Percentiles rank a stretch among this genome's conserved stretches.
phyloP scores from a whole-genome alignment of 2,113 vertebrate genomes.

The Ibidorhyncha struthersii region DNA sequence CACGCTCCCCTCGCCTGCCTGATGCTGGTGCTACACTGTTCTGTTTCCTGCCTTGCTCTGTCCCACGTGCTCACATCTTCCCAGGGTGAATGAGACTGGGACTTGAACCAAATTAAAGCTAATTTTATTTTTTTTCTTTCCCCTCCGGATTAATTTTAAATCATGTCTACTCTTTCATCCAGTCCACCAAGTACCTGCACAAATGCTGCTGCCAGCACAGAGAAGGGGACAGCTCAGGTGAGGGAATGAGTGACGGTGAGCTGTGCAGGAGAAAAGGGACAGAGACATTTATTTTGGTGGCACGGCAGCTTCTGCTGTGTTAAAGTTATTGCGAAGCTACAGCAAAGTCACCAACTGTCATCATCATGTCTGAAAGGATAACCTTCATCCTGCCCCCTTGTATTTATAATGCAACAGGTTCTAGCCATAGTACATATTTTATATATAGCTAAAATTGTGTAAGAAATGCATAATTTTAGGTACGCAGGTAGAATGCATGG shows the following conservation, averaged over 20 bases:
- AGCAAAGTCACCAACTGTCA: background rate
- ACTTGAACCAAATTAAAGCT: background rate
- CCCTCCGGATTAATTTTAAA: background rate
- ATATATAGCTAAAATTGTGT: background rate
- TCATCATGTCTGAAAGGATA: background rate
- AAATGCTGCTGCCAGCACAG: background rate
- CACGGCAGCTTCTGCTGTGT: background rate
- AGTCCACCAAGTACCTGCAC: background rate
- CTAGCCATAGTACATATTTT: background rate
- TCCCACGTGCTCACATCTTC: background rate
- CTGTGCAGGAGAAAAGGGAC: background rate
- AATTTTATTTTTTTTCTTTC: background rate
- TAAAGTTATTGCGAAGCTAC: background rate
- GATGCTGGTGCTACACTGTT: background rate
- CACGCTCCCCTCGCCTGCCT: background rate
- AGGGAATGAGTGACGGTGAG: background rate
- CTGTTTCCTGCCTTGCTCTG: background rate
- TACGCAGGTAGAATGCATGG: background rate
- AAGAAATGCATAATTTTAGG: background rate
- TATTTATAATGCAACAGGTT: background rate
- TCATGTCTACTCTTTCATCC: background rate
- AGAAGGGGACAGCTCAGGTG: background rate
- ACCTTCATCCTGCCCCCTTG: background rate
- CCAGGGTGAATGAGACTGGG: background rate
- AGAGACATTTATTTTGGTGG: background rate